phyloP scores from a whole-genome alignment of 2,113 vertebrate genomes.

The Colaptes auratus region DNA sequence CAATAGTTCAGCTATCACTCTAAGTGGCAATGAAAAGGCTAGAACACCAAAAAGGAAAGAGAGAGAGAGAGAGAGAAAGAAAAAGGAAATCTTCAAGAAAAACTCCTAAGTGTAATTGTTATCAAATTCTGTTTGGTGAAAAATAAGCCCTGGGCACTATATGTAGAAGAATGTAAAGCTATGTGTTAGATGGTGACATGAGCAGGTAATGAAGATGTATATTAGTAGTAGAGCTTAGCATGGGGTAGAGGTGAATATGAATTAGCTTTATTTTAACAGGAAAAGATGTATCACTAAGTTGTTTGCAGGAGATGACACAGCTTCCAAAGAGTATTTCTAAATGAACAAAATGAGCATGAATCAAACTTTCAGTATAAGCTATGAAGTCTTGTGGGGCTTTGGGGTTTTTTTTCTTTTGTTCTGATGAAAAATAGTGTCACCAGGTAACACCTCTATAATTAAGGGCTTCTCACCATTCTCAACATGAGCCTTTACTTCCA shows the following conservation, averaged over 20 bases:
- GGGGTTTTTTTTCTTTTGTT: neutral
- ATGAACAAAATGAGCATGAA: constrained; percentile 79
- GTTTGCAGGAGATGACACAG: constrained; percentile 79
- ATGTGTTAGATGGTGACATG: constrained; percentile 80
- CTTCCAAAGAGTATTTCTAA: constrained; percentile 93
- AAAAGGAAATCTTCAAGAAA: neutral
- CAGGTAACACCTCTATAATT: constrained; percentile 63
- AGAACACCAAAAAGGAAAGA: constrained; percentile 29
- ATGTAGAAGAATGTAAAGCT: constrained; percentile 73
- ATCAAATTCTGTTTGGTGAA: constrained; percentile 48
- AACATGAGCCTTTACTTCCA: constrained; percentile 73
- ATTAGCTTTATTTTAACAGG: constrained; percentile 73
- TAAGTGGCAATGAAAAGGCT: constrained; percentile 45
- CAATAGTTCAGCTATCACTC: neutral
- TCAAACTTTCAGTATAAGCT: constrained; percentile 87
- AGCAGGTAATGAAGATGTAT: constrained; percentile 80
- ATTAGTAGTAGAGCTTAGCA: constrained; percentile 79
- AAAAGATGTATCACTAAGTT: constrained; percentile 79
- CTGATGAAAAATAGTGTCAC: constrained; percentile 53
- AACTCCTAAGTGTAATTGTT: neutral
- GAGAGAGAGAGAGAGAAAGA: neutral
- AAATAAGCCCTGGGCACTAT: constrained; percentile 58
- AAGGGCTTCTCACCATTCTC: constrained; percentile 63
- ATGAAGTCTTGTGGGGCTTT: constrained; percentile 70
- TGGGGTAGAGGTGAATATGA: constrained; percentile 77